Evolutionary conservation across 2,888 invertebrate species (phyloP), one percentile per base, ranked within the genome.

Genomic region (Cephalotes varians): DNA sequence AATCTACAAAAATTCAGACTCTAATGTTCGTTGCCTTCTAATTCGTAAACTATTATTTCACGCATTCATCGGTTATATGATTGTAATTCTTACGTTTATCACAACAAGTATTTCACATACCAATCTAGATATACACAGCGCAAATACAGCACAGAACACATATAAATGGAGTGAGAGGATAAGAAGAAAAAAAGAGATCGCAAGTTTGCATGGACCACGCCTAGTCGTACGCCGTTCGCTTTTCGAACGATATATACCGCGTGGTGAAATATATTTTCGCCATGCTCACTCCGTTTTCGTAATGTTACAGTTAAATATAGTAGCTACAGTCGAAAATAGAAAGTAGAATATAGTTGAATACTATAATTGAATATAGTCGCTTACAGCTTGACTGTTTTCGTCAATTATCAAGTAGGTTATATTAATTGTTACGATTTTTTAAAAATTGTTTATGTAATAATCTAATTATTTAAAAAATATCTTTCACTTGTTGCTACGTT

Each of bases 171-270:
- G 69, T 54, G 64, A 71, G 62, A 69, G 69, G 73, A 82, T 51
- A 85, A 85, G 74, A 82, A 76, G 37, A 81, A 84, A 81, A 69
- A 69, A 85, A 81, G 84, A 85, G 85, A 79, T 72, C 84, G 84
- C 85, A 85, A 85, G 85, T 88, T 86, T 74, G 83, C 87, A 64
- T 82, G 86, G 86, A 90, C 93, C 93, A 92, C 93, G 90, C 93
- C 93, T 92, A 90, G 92, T 91, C 90, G 91, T 87, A 88, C 87
- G 88, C 90, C 86, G 77, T 77, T 90, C 88, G 88, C 89, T 82
- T 83, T 65, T 47, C 77, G 40, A 79, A 84, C 64, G 64, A 88
- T 85, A 67, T 54, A 21, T 84, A 90, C 82, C 88, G 88, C 86
- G 86, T 90, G 87, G 15, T 65, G 83, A 77, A 87, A 84, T 81